Evolutionary conservation across 2,113 vertebrate genomes (phyloP).

Genomic region (Chloropsis hardwickii): DNA sequence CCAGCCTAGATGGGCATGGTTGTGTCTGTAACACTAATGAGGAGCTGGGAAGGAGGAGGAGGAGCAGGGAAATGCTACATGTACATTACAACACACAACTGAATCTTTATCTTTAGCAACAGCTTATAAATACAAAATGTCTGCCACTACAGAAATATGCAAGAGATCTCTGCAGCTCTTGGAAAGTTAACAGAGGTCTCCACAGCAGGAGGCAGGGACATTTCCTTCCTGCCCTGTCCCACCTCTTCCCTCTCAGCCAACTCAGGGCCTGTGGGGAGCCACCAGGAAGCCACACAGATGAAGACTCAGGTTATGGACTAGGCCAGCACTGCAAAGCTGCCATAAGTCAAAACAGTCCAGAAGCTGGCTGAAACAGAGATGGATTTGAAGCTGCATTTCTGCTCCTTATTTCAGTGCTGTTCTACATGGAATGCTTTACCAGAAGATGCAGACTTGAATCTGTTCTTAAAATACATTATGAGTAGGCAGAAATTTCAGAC

Average conservation of each 20-base stretch:
- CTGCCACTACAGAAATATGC: not conserved
- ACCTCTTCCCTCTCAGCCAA: not conserved
- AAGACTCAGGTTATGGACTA: not conserved
- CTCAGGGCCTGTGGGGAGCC: not conserved
- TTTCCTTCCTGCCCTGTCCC: not conserved
- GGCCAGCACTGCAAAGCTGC: not conserved
- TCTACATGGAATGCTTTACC: not conserved
- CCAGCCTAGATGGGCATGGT: not conserved
- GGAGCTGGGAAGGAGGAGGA: not conserved
- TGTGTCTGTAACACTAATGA: not conserved
- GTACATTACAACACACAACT: not conserved
- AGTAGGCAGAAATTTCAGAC: not conserved
- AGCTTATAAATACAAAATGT: not conserved
- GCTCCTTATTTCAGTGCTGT: not conserved
- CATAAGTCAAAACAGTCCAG: not conserved
- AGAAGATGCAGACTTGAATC: not conserved
- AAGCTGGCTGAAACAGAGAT: not conserved
- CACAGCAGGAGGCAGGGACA: not conserved
- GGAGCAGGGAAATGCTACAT: not conserved
- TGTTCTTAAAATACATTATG: not conserved
- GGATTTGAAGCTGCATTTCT: not conserved
- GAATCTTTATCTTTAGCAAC: not conserved
- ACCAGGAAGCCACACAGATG: not conserved
- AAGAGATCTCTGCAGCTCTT: not conserved
- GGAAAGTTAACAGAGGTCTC: not conserved